A percentile compares a stretch with the other conserved stretches of the same genome.
phyloP scores from a whole-genome alignment of 2,888 invertebrate species.

The Drosophila cognata region DNA sequence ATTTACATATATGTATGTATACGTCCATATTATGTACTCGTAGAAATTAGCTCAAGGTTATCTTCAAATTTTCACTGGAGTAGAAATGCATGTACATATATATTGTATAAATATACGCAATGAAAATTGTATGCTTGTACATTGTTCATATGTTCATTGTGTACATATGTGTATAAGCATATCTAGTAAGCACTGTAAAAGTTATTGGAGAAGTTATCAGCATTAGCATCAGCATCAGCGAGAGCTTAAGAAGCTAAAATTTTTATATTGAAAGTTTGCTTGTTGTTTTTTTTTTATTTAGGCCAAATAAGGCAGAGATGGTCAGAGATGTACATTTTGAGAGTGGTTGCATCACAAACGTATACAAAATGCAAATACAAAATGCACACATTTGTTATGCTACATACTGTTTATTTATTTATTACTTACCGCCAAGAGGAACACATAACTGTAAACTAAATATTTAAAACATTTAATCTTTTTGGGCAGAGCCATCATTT shows the following conservation, averaged over 20 bases:
- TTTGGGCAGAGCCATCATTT: slow-evolving; percentile 83
- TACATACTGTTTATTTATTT: slow-evolving; percentile 13
- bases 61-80: slow-evolving; percentile 17
- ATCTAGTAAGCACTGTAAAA: background rate
- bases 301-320: background rate
- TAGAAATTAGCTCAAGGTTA: slow-evolving; percentile 70
- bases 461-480: slow-evolving; percentile 85
- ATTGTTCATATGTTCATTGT: slow-evolving; percentile 11
- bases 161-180: background rate
- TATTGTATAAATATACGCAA: background rate
- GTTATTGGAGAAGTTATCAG: background rate
- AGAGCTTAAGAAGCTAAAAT: background rate
- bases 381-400: background rate
- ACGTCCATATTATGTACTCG: slow-evolving; percentile 34
- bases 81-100: slow-evolving; percentile 11
- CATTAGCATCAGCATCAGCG: background rate
- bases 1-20: slow-evolving; percentile 18
- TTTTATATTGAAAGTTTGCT: background rate
- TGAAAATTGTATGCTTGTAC: background rate
- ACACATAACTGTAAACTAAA: slow-evolving; percentile 85
- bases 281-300: background rate
- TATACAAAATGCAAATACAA: slow-evolving; percentile 6
- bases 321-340: background rate
- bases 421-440: slow-evolving; percentile 84
- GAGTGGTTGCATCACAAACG: slow-evolving; percentile 32